A percentile compares a stretch with the other conserved stretches of the same genome.
phyloP scores from a whole-genome alignment of 2,797 vertebrate species.

The Acanthurus lineatus region DNA sequence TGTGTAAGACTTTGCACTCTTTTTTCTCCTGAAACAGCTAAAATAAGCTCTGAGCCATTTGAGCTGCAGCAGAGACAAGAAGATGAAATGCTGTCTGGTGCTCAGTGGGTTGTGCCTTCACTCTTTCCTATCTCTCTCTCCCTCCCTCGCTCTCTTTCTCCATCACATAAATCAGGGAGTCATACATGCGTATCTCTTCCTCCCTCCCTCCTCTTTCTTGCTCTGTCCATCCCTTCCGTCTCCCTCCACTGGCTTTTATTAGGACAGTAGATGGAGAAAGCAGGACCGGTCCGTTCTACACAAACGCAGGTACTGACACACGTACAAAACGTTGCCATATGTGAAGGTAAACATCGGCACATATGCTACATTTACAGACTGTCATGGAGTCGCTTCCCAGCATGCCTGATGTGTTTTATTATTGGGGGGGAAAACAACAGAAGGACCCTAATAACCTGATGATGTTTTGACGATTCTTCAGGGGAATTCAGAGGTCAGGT shows the following conservation, averaged over 20 bases:
- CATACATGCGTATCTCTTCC: slow-evolving; percentile 66
- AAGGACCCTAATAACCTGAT: slow-evolving; percentile 3
- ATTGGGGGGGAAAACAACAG: slow-evolving; percentile 22
- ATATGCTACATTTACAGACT: slow-evolving; percentile 48
- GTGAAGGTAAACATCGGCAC: slow-evolving; percentile 51
- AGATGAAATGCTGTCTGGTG: too few relatives aligned
- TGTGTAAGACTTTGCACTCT: too few relatives aligned
- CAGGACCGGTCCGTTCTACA: slow-evolving; percentile 46
- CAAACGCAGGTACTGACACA: slow-evolving; percentile 37
- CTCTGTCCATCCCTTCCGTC: slow-evolving; percentile 55
- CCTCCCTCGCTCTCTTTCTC: slow-evolving; percentile 29
- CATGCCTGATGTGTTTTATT: slow-evolving; percentile 21
- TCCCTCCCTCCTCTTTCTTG: slow-evolving; percentile 47
- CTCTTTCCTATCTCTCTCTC: slow-evolving; percentile 8
- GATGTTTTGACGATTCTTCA: slow-evolving; percentile 45
- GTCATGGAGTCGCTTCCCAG: slow-evolving; percentile 11
- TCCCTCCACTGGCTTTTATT: slow-evolving; percentile 79
- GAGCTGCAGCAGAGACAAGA: too few relatives aligned
- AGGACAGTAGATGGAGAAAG: slow-evolving; percentile 79
- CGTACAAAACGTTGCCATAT: slow-evolving; percentile 52
- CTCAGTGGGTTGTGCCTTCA: too few relatives aligned
- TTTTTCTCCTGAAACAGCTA: too few relatives aligned
- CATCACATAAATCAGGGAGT: slow-evolving; percentile 74
- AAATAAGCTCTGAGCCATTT: too few relatives aligned
- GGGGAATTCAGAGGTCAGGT: slow-evolving; percentile 30